Conservation (phyloP, 2,888 invertebrate species). For the Drosophila birchii region DNA sequence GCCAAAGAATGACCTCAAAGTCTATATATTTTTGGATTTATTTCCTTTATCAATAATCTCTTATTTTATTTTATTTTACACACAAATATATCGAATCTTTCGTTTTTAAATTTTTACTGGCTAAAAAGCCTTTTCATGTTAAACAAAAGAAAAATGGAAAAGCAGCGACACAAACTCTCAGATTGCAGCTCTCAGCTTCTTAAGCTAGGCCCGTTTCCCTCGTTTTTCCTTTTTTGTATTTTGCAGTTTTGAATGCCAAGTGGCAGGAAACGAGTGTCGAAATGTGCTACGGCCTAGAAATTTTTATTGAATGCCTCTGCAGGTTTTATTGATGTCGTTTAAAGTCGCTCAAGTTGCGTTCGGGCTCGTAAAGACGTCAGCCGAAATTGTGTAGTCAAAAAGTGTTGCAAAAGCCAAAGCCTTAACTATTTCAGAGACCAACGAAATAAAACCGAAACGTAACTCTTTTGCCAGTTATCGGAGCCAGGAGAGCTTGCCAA, state of each 20-base stretch:
- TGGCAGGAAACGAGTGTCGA: slow-evolving; percentile 56
- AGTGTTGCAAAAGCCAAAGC: slow-evolving; percentile 36
- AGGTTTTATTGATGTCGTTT: slow-evolving; percentile 63
- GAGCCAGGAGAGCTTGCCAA: slow-evolving; percentile 2
- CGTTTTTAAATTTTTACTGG: slow-evolving; percentile 28
- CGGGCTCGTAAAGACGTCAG: slow-evolving; percentile 55
- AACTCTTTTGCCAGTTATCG: slow-evolving; percentile 19
- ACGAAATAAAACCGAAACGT: slow-evolving; percentile 26
- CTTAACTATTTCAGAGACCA: slow-evolving; percentile 2
- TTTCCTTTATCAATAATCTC: too few species aligned
- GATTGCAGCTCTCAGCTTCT: slow-evolving; percentile 28
- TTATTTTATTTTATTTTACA: too few species aligned
- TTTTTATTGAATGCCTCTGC: slow-evolving; percentile 57
- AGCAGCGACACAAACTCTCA: slow-evolving; percentile 12
- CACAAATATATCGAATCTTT: slow-evolving; percentile 38
- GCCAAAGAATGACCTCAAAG: too few species aligned
- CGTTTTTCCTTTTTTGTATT: slow-evolving; percentile 8
- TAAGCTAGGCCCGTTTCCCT: slow-evolving; percentile 22
- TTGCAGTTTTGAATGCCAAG: slow-evolving; percentile 43
- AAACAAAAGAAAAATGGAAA: slow-evolving; percentile 4
- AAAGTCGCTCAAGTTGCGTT: slow-evolving; percentile 57
- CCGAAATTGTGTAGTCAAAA: slow-evolving; percentile 50
- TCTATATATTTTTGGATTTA: too few species aligned
- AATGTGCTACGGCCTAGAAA: slow-evolving; percentile 55
- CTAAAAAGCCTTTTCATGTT: slow-evolving; percentile 46